Conservation (phyloP, 2,888 invertebrate species). For the Sabellastarte sp. region DNA sequence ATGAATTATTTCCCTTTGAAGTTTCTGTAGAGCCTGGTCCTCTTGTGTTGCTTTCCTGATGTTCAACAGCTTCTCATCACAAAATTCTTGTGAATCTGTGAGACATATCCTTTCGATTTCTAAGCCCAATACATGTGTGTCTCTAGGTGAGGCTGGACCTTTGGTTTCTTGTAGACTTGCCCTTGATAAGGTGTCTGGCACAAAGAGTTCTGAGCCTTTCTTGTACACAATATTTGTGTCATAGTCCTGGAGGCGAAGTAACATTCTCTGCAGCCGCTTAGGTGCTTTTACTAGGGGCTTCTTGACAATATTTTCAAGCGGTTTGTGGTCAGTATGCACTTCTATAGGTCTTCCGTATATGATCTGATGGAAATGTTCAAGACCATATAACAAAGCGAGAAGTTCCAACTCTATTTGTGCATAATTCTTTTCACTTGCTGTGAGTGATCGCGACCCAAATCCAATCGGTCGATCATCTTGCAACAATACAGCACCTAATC, state of each 20-base stretch:
- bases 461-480: background rate
- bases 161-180: background rate
- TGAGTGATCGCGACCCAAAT: background rate
- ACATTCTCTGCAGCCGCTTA: conserved; percentile 1
- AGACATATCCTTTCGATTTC: too few species aligned
- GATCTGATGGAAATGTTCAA: background rate
- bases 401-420: conserved; percentile 5
- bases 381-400: background rate
- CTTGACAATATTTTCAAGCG: background rate
- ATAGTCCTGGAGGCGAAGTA: conserved; percentile 2
- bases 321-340: conserved; percentile 1
- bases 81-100: background rate
- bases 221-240: conserved; percentile 1
- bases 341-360: background rate
- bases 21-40: background rate
- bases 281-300: background rate
- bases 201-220: background rate
- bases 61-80: background rate
- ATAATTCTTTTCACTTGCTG: background rate
- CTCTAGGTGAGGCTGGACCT: background rate
- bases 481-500: background rate
- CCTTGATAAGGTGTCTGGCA: conserved; percentile 3
- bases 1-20: background rate
- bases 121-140: background rate
- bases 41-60: background rate